Percentiles rank a stretch among this genome's conserved stretches.
Conservation (phyloP, 2,113 vertebrate species). For the Nycticryphes semicollaris region DNA sequence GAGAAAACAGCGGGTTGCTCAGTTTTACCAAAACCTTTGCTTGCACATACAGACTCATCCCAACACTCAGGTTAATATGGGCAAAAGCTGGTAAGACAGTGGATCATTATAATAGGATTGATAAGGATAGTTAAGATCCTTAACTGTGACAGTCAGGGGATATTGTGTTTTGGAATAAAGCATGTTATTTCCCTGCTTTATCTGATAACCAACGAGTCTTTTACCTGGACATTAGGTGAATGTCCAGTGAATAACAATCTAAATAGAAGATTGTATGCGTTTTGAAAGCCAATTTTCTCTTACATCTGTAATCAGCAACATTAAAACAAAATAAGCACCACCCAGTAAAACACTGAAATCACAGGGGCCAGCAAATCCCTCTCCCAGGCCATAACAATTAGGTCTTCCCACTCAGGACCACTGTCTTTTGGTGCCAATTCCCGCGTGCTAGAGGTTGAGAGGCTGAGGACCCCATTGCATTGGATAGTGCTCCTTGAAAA, state of each 20-base stretch:
- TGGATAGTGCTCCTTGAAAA: neutral
- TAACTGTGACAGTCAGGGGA: neutral
- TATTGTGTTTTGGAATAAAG: neutral
- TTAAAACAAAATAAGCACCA: neutral
- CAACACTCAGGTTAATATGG: fast-evolving
- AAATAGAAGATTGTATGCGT: neutral
- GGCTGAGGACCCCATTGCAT: fast-evolving
- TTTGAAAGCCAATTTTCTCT: neutral
- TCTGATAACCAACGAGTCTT: neutral
- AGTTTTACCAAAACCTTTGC: neutral
- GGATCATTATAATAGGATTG: neutral
- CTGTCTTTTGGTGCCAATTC: fast-evolving
- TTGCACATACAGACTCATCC: neutral
- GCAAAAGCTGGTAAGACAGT: neutral
- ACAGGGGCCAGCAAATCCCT: too few relatives aligned
- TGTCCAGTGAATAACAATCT: neutral
- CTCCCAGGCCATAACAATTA: fast-evolving
- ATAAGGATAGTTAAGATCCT: neutral
- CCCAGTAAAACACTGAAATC: neutral
- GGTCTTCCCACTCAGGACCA: fast-evolving
- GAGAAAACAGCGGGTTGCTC: constrained; percentile 13
- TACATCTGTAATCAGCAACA: neutral
- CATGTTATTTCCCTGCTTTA: neutral
- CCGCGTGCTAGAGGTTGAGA: fast-evolving
- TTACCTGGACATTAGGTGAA: neutral